These are phyloP conservation scores for Carlito syrichta DNA, from an alignment of 2,113 vertebrate genomes.

Conservation along the genomic window DNA sequence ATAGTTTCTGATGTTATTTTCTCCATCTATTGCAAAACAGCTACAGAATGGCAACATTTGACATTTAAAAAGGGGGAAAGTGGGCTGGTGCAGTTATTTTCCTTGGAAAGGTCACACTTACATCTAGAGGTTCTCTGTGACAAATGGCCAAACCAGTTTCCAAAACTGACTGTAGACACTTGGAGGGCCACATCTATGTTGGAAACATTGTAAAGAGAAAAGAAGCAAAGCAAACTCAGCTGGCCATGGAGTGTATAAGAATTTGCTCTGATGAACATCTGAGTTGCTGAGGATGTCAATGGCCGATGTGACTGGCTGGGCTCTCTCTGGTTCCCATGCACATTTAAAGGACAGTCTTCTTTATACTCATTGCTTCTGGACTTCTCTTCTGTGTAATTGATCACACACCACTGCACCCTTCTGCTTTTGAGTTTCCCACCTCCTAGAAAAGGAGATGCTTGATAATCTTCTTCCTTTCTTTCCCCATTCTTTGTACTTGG, in stretches of 20 bases:
- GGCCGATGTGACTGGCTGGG: no score
- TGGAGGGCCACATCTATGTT: background rate
- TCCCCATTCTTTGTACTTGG: no score
- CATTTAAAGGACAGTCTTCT: no score
- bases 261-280: background rate
- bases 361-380: background rate
- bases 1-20: constrained; percentile 6
- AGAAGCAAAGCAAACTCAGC: background rate
- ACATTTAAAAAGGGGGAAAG: constrained; percentile 40
- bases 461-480: background rate
- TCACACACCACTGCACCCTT: no score
- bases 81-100: background rate
- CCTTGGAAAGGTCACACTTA: constrained; percentile 44
- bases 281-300: background rate
- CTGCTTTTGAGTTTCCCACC: background rate
- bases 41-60: constrained; percentile 13
- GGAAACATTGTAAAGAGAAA: background rate
- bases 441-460: background rate
- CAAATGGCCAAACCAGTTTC: background rate
- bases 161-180: background rate
- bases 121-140: background rate
- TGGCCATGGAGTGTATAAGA: background rate
- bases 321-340: background rate
- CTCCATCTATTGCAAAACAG: background rate
- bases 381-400: background rate